These are phyloP conservation scores for Siderastrea radians DNA, from an alignment of 92 coral and sea anemone genomes.

Conservation along the genomic window DNA sequence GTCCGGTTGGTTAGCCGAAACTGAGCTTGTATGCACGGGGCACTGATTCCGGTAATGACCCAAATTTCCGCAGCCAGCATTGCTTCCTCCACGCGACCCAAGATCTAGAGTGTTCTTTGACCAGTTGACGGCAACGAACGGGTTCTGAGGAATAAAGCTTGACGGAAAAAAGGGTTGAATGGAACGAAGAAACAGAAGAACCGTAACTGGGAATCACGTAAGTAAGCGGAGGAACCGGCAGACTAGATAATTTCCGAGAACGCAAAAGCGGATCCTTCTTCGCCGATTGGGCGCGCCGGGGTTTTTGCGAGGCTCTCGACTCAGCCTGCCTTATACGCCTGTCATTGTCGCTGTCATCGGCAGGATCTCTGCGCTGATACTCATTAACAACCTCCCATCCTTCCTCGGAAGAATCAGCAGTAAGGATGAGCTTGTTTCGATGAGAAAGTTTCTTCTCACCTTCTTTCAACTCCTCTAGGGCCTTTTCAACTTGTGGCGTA, in stretches of 20 bases:
- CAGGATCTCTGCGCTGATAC: neutral
- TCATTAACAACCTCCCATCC: slow-evolving; percentile 4
- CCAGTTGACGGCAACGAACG: too few species aligned
- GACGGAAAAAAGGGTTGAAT: too few species aligned
- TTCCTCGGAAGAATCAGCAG: neutral
- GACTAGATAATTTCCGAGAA: too few species aligned
- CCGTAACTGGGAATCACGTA: too few species aligned
- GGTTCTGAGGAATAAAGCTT: too few species aligned
- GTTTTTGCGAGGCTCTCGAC: neutral
- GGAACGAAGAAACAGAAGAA: too few species aligned
- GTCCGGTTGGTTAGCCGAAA: neutral
- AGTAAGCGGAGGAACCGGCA: too few species aligned
- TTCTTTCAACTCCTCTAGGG: slow-evolving; percentile 4
- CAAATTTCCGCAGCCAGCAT: neutral
- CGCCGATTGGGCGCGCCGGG: neutral
- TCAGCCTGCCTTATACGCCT: slow-evolving; percentile 2
- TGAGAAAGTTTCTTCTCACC: slow-evolving; percentile 5
- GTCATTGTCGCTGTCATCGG: slow-evolving; percentile 6
- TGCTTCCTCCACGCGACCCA: too few species aligned
- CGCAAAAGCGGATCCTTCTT: neutral
- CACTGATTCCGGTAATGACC: slow-evolving; percentile 2
- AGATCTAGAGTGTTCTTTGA: too few species aligned
- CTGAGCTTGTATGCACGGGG: neutral
- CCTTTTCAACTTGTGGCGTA: neutral
- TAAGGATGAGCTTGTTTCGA: neutral